A percentile compares a stretch with the other conserved stretches of the same genome.
Evolutionary conservation across 2,113 vertebrate genomes (phyloP).

Genomic region (Cyprinodon tularosa): DNA sequence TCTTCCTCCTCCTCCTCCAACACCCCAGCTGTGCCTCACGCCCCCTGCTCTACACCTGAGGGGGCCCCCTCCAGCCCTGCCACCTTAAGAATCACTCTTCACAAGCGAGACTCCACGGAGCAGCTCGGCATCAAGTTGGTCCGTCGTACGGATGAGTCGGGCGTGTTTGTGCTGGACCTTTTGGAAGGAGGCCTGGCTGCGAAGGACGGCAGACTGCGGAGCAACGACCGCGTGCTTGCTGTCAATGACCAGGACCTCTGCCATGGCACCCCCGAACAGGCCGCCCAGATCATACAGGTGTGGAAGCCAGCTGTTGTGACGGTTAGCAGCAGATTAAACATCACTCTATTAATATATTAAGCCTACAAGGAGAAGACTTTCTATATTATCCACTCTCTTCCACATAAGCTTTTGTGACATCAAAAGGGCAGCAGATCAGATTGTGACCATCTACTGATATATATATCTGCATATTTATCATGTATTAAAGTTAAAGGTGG

Average conservation of each 20-base stretch:
- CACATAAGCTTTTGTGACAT: too few species aligned
- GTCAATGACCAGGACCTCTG: constrained; percentile 96
- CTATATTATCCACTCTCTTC: not conserved
- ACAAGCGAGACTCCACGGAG: constrained; percentile 90
- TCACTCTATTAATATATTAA: not conserved
- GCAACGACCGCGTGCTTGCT: constrained; percentile 91
- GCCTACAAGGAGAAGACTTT: not conserved
- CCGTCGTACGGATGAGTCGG: constrained; percentile 92
- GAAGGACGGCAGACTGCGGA: constrained; percentile 90
- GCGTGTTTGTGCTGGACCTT: constrained; percentile 94
- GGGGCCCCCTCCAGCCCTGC: constrained; percentile 82
- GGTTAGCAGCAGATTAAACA: not conserved
- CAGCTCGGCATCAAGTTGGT: constrained; percentile 98
- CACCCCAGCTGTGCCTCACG: constrained; percentile 65
- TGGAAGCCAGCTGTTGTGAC: not conserved
- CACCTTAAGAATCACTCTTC: constrained; percentile 89
- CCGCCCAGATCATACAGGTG: constrained; percentile 98
- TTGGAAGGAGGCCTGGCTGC: constrained; percentile 94
- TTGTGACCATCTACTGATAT: too few species aligned
- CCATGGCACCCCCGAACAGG: constrained; percentile 93
- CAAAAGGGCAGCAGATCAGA: too few species aligned
- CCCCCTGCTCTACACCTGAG: constrained; percentile 76
- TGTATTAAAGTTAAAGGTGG: not conserved
- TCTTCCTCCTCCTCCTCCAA: constrained; percentile 73
- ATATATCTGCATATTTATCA: too few species aligned